Evolutionary conservation across 2,113 vertebrate species (phyloP).

Genomic region (Xenopus borealis): DNA sequence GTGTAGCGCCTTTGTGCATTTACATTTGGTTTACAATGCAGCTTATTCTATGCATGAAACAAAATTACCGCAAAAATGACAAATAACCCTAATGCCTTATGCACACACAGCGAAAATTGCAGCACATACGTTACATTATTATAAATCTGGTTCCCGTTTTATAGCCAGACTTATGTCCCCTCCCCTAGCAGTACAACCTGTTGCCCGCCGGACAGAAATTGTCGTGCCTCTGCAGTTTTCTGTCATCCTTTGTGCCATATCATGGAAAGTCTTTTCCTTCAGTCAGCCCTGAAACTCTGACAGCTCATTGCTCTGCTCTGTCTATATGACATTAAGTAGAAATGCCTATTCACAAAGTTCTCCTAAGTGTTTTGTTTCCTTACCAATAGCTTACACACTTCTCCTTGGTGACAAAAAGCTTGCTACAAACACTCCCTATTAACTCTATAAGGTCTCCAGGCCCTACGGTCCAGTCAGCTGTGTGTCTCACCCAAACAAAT

Average conservation of each 20-base stretch:
- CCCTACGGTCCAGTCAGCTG: neutral
- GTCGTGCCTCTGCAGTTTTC: neutral
- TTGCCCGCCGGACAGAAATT: neutral
- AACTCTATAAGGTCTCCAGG: constrained; percentile 53
- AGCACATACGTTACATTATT: too few relatives aligned
- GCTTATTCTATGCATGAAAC: too few relatives aligned
- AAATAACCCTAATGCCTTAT: too few relatives aligned
- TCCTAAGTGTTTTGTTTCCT: constrained; percentile 58
- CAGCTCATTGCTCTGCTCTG: neutral
- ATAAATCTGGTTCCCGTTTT: too few relatives aligned
- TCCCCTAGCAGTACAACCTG: constrained; percentile 1
- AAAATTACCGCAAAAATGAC: too few relatives aligned
- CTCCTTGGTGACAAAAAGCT: constrained; percentile 77
- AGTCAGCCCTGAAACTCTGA: neutral
- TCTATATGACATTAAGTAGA: neutral
- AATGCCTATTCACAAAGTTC: constrained; percentile 31
- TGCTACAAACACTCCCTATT: constrained; percentile 74
- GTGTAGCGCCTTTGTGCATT: too few relatives aligned
- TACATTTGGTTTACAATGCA: too few relatives aligned
- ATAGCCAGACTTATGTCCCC: constrained; percentile 1
- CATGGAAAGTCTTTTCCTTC: neutral
- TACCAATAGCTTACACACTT: constrained; percentile 53
- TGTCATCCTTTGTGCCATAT: neutral
- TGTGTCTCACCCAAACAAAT: constrained; percentile 2
- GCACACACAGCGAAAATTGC: too few relatives aligned